Evolutionary conservation across 1,140 invertebrate genomes (phyloP).

Genomic region (Neodiprion pinetum): DNA sequence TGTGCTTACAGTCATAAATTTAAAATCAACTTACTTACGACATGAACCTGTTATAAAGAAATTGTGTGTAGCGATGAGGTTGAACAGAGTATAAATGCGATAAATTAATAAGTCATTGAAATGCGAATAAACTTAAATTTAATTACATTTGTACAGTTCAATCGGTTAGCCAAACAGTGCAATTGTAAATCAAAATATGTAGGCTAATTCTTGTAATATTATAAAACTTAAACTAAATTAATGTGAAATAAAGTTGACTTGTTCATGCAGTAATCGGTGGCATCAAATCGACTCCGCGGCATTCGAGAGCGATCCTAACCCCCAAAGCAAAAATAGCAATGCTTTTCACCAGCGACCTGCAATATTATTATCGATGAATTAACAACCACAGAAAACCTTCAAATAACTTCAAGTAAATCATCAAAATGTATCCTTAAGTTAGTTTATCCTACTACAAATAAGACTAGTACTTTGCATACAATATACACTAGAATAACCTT

Average conservation of each 20-base stretch:
- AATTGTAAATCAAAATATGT: too few species aligned
- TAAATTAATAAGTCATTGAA: too few species aligned
- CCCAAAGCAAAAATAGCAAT: slow-evolving; percentile 72
- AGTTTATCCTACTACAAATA: not conserved
- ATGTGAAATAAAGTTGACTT: not conserved
- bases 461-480: not conserved
- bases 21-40: too few species aligned
- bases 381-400: slow-evolving; percentile 22
- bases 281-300: slow-evolving; percentile 68
- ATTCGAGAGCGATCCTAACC: slow-evolving; percentile 72
- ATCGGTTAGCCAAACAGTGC: too few species aligned
- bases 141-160: too few species aligned
- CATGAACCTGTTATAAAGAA: too few species aligned
- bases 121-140: too few species aligned
- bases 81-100: too few species aligned
- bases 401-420: not conserved
- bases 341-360: slow-evolving; percentile 75
- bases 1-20: too few species aligned
- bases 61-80: too few species aligned
- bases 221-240: too few species aligned
- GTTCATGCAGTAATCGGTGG: slow-evolving; percentile 34
- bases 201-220: too few species aligned
- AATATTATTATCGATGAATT: slow-evolving; percentile 32
- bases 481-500: not conserved
- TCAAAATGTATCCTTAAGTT: not conserved